Percentiles rank a stretch among this genome's conserved stretches.
These are phyloP conservation scores for Lapara coniferarum DNA, from an alignment of 2,888 invertebrate species.

Conservation along the genomic window DNA sequence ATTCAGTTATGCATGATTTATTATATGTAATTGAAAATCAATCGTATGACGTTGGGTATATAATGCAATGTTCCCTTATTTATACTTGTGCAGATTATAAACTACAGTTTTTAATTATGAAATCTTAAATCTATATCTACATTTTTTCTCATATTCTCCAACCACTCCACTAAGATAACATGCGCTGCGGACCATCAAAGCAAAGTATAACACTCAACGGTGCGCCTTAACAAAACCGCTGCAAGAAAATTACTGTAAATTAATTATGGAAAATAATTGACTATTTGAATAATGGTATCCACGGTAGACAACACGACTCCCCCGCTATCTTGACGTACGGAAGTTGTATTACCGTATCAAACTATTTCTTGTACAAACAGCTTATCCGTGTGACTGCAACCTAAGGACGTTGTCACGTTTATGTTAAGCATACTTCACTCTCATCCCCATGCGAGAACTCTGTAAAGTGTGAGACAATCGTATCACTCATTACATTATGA, in stretches of 20 bases:
- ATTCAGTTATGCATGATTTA: background rate
- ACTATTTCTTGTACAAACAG: conserved; percentile 68
- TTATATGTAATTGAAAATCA: background rate
- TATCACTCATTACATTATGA: conserved; percentile 55
- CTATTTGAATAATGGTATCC: conserved; percentile 25
- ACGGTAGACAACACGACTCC: conserved; percentile 62
- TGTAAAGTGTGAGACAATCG: conserved; percentile 46
- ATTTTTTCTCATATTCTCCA: too few species aligned
- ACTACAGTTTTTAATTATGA: background rate
- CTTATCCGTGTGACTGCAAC: conserved; percentile 41
- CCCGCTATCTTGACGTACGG: conserved; percentile 61
- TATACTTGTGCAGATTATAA: background rate
- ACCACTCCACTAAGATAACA: background rate
- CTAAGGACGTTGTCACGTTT: conserved; percentile 53
- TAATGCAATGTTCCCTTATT: background rate
- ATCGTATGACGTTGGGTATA: background rate
- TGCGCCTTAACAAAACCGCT: conserved; percentile 1
- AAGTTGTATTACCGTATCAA: conserved; percentile 72
- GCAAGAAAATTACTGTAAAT: conserved; percentile 16
- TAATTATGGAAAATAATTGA: conserved; percentile 25
- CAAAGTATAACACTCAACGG: conserved; percentile 22
- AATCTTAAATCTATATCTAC: too few species aligned
- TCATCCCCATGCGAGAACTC: conserved; percentile 32
- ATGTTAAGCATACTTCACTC: conserved; percentile 31
- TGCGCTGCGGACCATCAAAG: conserved; percentile 16